A percentile compares a stretch with the other conserved stretches of the same genome.
phyloP scores from a whole-genome alignment of 2,888 invertebrate species.

The Parnassius apollo region DNA sequence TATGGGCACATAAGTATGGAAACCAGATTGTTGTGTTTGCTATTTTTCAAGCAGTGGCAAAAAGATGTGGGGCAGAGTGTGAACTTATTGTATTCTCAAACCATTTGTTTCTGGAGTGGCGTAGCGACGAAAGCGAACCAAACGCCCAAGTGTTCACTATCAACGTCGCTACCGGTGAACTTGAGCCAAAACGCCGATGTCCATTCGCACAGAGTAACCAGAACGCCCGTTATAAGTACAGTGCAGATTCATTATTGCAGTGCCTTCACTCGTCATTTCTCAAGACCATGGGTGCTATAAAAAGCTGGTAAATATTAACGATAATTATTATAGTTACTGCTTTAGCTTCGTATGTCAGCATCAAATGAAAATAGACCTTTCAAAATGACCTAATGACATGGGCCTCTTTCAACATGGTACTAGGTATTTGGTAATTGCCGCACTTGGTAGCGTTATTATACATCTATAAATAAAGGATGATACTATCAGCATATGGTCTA shows the following conservation, averaged over 20 bases:
- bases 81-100: conserved; percentile 57
- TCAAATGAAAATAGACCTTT: no score
- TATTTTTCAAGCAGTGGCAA: conserved; percentile 57
- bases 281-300: conserved; percentile 47
- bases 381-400: no score
- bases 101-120: conserved; percentile 61
- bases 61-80: conserved; percentile 51
- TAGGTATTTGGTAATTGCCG: no score
- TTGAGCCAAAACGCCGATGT: conserved; percentile 49
- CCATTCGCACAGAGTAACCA: conserved; percentile 42
- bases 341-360: no score
- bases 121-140: conserved; percentile 33
- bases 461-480: no score
- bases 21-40: conserved; percentile 47
- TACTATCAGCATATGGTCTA: no score
- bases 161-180: conserved; percentile 47
- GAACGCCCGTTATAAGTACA: conserved; percentile 39
- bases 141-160: conserved; percentile 41
- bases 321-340: no score
- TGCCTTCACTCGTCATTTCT: conserved; percentile 47
- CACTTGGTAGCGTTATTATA: no score
- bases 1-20: conserved; percentile 45
- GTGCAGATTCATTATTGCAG: conserved; percentile 48
- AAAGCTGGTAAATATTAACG: conserved; percentile 44
- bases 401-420: no score